phyloP scores from a whole-genome alignment of 2,113 vertebrate genomes.

The Picathartes gymnocephalus region DNA sequence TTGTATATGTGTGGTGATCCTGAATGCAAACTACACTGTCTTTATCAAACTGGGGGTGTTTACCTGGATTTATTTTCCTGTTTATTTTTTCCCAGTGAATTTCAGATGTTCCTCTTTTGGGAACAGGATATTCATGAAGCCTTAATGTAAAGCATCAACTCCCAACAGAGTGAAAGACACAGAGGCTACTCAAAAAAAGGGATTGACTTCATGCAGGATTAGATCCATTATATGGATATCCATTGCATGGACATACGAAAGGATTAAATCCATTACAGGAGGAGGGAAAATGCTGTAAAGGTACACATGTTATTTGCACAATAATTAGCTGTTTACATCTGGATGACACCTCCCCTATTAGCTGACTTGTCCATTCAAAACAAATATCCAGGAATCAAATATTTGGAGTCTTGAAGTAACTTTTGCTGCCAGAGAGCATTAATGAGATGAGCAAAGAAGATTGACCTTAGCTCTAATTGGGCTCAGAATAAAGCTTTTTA shows the following conservation, averaged over 20 bases:
- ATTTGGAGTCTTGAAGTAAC: background rate
- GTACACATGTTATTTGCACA: background rate
- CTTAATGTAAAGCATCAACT: background rate
- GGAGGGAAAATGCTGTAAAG: background rate
- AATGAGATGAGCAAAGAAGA: conserved; percentile 30
- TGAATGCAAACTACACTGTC: background rate
- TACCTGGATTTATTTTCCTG: background rate
- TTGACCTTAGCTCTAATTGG: conserved; percentile 39
- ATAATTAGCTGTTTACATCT: background rate
- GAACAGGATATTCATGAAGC: background rate
- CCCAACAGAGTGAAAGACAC: background rate
- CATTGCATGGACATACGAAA: background rate
- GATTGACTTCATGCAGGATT: background rate
- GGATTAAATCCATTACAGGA: background rate
- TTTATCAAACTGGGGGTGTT: background rate
- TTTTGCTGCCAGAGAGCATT: background rate
- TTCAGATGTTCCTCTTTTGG: background rate
- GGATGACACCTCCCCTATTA: background rate
- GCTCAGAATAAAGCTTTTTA: conserved; percentile 16
- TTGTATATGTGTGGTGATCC: background rate
- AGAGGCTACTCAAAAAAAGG: background rate
- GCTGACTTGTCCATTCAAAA: background rate
- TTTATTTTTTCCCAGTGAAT: background rate
- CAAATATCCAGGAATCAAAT: background rate
- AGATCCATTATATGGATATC: background rate